Evolutionary conservation across 2,888 invertebrate species (phyloP).

Genomic region (Cataglyphis rosenhaueri): DNA sequence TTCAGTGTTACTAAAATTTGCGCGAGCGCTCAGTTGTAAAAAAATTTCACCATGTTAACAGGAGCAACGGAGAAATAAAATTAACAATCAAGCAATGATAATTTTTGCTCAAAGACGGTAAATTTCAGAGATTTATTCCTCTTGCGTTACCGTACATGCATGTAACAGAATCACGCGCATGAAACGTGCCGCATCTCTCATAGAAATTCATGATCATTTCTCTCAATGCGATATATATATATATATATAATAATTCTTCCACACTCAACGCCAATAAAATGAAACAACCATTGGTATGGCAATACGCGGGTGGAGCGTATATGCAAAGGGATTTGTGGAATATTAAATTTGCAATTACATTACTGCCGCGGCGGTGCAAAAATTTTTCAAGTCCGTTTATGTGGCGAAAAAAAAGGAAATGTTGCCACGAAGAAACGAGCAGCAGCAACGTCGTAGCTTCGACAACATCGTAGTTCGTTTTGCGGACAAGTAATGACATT

Average conservation of each 20-base stretch:
- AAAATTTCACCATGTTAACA: neutral
- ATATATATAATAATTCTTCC: neutral
- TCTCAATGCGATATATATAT: conserved; percentile 11
- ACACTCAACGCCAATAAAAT: conserved; percentile 21
- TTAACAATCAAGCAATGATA: conserved; percentile 26
- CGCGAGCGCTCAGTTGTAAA: neutral
- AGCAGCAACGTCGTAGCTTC: neutral
- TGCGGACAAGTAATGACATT: conserved; percentile 48
- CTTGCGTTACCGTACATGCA: neutral
- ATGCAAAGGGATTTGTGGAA: conserved; percentile 31
- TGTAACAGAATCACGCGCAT: conserved; percentile 11
- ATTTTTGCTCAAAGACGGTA: neutral
- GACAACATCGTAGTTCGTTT: conserved; percentile 17
- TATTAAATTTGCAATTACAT: conserved; percentile 51
- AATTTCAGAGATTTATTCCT: conserved; percentile 9
- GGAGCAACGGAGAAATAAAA: conserved; percentile 12
- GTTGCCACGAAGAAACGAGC: neutral
- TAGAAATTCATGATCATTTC: neutral
- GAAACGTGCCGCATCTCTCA: conserved; percentile 27
- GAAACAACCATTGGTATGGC: conserved; percentile 19
- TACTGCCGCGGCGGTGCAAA: conserved; percentile 20
- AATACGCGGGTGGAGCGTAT: neutral
- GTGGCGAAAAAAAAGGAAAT: conserved; percentile 3
- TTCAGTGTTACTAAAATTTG: neutral
- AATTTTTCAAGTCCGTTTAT: conserved; percentile 46